These are phyloP conservation scores for Mamestra brassicae DNA, from an alignment of 2,888 invertebrate genomes.

Conservation along the genomic window DNA sequence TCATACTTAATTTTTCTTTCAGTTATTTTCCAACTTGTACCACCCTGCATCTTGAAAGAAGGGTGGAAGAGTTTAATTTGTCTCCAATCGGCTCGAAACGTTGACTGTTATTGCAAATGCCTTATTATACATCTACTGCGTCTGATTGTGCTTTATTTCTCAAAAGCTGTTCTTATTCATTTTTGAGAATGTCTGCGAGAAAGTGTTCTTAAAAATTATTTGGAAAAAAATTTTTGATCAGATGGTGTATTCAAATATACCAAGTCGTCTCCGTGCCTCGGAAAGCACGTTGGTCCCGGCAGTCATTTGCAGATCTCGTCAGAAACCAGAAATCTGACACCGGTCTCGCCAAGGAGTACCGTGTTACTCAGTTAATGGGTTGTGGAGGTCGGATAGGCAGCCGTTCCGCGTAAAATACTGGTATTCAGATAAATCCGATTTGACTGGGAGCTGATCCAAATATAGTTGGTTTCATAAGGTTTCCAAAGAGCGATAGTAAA, in stretches of 20 bases:
- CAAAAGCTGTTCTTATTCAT: conserved; percentile 30
- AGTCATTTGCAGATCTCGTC: too few relatives aligned
- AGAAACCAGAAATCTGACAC: too few relatives aligned
- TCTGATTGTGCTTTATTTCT: conserved; percentile 31
- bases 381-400: too few relatives aligned
- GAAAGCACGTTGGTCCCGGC: too few relatives aligned
- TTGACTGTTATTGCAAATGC: conserved; percentile 73
- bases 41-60: conserved; percentile 59
- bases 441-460: background rate
- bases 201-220: conserved; percentile 7
- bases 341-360: too few relatives aligned
- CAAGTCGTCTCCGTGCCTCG: too few relatives aligned
- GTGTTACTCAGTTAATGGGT: too few relatives aligned
- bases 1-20: too few relatives aligned
- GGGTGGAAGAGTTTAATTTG: conserved; percentile 76
- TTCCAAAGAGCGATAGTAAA: too few relatives aligned
- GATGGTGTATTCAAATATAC: background rate
- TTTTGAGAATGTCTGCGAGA: conserved; percentile 17
- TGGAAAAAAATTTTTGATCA: background rate
- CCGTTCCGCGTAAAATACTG: too few relatives aligned
- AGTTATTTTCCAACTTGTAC: conserved; percentile 43
- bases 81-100: conserved; percentile 76
- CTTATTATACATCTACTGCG: conserved; percentile 73
- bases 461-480: too few relatives aligned
- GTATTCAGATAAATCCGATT: too few relatives aligned